Evolutionary conservation across 2,113 vertebrate genomes (phyloP).

Genomic region (Vireo altiloquus): DNA sequence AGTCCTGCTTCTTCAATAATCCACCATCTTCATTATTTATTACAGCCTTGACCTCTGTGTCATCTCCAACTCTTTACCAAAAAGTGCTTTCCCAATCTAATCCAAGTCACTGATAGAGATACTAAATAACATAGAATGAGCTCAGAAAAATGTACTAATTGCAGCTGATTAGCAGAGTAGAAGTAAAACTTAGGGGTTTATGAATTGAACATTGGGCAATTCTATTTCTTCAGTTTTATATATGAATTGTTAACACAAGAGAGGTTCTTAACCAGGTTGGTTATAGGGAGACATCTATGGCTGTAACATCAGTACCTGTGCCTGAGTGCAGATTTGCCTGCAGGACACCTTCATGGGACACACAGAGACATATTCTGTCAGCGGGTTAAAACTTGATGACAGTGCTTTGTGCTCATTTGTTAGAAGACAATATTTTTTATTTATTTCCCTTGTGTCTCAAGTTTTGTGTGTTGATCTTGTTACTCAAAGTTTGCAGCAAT

Average conservation of each 20-base stretch:
- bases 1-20: neutral
- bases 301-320: neutral
- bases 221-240: neutral
- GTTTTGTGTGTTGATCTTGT: neutral
- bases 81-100: neutral
- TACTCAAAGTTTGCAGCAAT: neutral
- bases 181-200: neutral
- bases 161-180: neutral
- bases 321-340: neutral
- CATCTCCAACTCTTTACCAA: neutral
- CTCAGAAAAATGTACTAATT: neutral
- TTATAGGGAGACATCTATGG: neutral
- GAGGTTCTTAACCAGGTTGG: neutral
- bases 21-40: neutral
- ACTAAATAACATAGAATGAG: neutral
- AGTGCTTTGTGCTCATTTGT: neutral
- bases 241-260: neutral
- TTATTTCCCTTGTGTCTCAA: neutral
- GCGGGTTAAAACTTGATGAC: neutral
- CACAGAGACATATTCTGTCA: neutral
- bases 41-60: rapidly evolving
- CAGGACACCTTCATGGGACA: neutral
- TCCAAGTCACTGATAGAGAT: neutral
- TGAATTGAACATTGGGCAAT: neutral
- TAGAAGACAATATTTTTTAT: neutral